Conservation (phyloP, 2,113 vertebrate genomes). For the Pica pica region DNA sequence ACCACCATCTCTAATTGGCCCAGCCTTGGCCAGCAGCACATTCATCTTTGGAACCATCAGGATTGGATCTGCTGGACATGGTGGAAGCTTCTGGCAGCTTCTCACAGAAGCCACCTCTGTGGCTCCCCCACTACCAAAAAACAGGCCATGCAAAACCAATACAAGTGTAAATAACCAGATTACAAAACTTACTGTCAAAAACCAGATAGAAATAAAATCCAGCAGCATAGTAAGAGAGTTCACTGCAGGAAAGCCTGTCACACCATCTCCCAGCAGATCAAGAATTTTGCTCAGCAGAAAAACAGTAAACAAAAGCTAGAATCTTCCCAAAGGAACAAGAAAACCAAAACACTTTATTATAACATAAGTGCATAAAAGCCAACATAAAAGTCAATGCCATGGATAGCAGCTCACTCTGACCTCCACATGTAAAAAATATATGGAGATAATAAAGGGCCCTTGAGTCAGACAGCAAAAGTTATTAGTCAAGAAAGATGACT, state of each 20-base stretch:
- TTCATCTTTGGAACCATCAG: neutral
- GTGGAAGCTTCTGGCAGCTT: neutral
- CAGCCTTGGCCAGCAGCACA: rapidly evolving
- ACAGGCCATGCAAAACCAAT: neutral
- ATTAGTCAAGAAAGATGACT: neutral
- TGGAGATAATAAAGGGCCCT: neutral
- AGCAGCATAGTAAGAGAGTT: neutral
- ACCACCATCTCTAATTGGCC: neutral
- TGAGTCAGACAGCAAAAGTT: neutral
- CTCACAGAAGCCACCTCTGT: neutral
- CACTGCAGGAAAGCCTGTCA: neutral
- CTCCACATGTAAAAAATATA: neutral
- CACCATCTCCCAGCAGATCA: neutral
- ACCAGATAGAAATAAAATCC: neutral
- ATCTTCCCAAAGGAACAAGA: neutral
- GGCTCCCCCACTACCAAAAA: neutral
- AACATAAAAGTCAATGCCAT: neutral
- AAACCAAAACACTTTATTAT: neutral
- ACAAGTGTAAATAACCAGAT: neutral
- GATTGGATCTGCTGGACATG: neutral
- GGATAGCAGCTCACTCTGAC: neutral
- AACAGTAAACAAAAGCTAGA: neutral
- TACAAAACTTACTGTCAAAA: neutral
- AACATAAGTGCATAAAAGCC: neutral
- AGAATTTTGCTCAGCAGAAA: neutral